Evolutionary conservation across 2,888 invertebrate genomes (phyloP).

Genomic region (Criorhina ranunculi): DNA sequence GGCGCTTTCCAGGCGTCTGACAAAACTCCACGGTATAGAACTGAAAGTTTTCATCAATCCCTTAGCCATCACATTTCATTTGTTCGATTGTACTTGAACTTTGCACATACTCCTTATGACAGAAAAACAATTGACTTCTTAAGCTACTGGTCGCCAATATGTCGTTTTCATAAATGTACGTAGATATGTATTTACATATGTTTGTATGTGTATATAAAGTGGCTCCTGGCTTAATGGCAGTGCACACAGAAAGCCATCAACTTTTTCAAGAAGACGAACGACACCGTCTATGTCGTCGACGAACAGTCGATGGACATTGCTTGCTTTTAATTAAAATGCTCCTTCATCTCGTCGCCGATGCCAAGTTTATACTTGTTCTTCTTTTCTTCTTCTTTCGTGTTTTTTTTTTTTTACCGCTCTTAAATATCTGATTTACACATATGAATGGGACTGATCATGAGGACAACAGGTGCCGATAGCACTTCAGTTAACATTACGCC

Average conservation of each 20-base stretch:
- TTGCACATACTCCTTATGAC: background rate
- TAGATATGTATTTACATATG: background rate
- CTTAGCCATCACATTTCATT: too few species aligned
- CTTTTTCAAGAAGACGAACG: constrained; percentile 48
- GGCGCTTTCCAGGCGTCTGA: too few species aligned
- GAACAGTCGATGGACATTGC: constrained; percentile 61
- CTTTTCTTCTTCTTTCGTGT: constrained; percentile 38
- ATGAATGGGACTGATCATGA: constrained; percentile 66
- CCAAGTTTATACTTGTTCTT: constrained; percentile 59
- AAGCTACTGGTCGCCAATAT: constrained; percentile 51
- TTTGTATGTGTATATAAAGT: constrained; percentile 36
- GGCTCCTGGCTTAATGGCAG: constrained; percentile 82
- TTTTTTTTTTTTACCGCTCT: constrained; percentile 33
- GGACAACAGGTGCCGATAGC: constrained; percentile 76
- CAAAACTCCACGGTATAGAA: too few species aligned
- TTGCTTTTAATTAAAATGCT: constrained; percentile 75
- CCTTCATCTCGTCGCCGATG: constrained; percentile 65
- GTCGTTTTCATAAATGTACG: constrained; percentile 59
- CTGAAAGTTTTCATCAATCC: too few species aligned
- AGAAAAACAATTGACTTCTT: background rate
- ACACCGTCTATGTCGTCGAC: constrained; percentile 43
- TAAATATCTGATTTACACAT: constrained; percentile 67
- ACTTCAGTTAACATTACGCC: constrained; percentile 76
- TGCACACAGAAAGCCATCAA: constrained; percentile 79
- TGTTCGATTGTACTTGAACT: background rate